Conservation (phyloP, 2,113 vertebrate species). For the Ahaetulla prasina region DNA sequence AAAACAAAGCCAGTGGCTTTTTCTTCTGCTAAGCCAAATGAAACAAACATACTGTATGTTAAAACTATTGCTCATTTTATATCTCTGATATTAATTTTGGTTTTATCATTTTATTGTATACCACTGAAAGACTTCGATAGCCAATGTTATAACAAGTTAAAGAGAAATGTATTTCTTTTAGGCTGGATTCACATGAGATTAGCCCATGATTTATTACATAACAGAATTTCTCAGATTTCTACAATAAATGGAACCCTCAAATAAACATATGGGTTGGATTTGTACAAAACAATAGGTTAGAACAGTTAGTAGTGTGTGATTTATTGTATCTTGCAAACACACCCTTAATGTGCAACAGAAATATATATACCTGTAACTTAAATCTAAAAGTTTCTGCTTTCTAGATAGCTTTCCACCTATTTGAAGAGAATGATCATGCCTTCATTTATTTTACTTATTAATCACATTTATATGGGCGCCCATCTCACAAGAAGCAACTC, state of each 20-base stretch:
- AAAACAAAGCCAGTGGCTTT: neutral
- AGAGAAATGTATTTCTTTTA: neutral
- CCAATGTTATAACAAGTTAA: neutral
- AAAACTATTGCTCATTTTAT: neutral
- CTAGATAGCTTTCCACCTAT: neutral
- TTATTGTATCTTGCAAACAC: neutral
- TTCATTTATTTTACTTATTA: neutral
- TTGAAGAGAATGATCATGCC: neutral
- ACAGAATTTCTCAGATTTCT: neutral
- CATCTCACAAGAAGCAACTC: neutral
- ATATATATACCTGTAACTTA: neutral
- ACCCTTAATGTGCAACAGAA: neutral
- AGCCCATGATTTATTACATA: neutral
- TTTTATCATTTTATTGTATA: neutral
- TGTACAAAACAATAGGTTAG: neutral
- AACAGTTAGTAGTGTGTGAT: neutral
- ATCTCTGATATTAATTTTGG: neutral
- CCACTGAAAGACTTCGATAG: neutral
- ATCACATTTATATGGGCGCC: neutral
- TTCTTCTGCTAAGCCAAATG: neutral
- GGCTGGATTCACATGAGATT: neutral
- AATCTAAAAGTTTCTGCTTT: neutral
- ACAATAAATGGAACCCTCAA: neutral
- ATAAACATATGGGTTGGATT: neutral
- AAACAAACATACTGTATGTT: neutral